Evolutionary conservation across 2,113 vertebrate genomes (phyloP).

Genomic region (Pandion haliaetus): DNA sequence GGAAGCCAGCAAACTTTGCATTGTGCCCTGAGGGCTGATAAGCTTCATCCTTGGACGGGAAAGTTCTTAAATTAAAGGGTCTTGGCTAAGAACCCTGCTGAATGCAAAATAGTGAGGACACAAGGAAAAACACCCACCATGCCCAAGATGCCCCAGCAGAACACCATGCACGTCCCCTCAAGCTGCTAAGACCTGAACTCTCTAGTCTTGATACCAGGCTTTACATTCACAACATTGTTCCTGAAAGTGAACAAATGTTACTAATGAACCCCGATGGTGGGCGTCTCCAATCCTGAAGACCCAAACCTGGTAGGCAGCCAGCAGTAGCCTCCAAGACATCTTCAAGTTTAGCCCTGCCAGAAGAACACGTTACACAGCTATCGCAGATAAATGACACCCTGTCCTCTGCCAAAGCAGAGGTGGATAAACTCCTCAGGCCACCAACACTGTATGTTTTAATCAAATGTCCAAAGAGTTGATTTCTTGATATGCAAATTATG

Average conservation of each 20-base stretch:
- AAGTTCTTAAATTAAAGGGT: slow-evolving; percentile 38
- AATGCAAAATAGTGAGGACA: not conserved
- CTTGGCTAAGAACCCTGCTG: not conserved
- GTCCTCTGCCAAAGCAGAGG: not conserved
- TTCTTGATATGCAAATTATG: not conserved
- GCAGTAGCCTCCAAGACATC: not conserved
- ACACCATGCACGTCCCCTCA: not conserved
- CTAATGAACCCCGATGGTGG: not conserved
- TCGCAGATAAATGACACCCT: not conserved
- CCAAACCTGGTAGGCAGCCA: not conserved
- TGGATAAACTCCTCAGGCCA: not conserved
- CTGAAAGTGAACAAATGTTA: not conserved
- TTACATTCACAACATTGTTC: not conserved
- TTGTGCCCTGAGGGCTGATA: not conserved
- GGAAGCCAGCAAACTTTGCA: not conserved
- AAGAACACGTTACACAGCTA: slow-evolving; percentile 4
- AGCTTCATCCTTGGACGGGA: not conserved
- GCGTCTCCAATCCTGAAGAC: not conserved
- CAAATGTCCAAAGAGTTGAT: not conserved
- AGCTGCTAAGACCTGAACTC: not conserved
- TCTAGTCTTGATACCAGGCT: not conserved
- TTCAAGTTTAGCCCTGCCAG: not conserved
- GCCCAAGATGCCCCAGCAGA: not conserved
- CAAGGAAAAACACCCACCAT: not conserved
- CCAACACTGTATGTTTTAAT: not conserved